Evolutionary conservation across 2,113 vertebrate genomes (phyloP), one percentile per base, ranked within the genome.

Genomic region (Paracanthobrama guichenoti): DNA sequence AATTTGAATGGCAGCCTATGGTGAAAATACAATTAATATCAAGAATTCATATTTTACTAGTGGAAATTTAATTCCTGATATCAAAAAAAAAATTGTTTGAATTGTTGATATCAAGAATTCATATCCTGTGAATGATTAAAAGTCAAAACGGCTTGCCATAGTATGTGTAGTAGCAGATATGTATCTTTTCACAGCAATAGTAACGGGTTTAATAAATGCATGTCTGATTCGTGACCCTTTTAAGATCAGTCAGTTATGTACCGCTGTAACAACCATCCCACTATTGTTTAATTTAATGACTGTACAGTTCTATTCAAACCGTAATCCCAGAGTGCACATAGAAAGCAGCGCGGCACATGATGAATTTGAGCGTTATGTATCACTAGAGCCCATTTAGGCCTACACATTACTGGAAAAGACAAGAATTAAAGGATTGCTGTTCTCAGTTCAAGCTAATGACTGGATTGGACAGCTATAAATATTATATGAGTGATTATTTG

Each of bases 401-500:
- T 75, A 22, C 67, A 73, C 66, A 79, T 80, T 50, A 53, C 60
- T 20, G 44, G 26, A 80, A 80, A 72, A 26, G 46, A 59, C 75
- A 72, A 85, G 77, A 73, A 84, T 84, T 66, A 84, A 79, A 80
- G 77, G 77, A 73, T 79, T 80, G 66, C 44, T 62, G 67, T 85
- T 74, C 76, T 73, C 77, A 80, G 22, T 74, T 46, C 62, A 35
- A 39, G 26, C 42, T 83, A 79, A 83, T 86, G 75, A 79, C 14
- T 83, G 75, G 55, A 86, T 79, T 79, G 76, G 55, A 74, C 31
- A 53, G 75, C 75, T 64, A 64, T 84, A 64, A 20, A 75, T 73
- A 67, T 73, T 62, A 55, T 62, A 78, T 66, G 74, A 87, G 87
- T 85, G 83, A 87, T 82, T 85, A 66, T 82, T 86, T 85, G 60